Evolutionary conservation across 2,888 invertebrate species (phyloP).

Genomic region (Brenthis daphne): DNA sequence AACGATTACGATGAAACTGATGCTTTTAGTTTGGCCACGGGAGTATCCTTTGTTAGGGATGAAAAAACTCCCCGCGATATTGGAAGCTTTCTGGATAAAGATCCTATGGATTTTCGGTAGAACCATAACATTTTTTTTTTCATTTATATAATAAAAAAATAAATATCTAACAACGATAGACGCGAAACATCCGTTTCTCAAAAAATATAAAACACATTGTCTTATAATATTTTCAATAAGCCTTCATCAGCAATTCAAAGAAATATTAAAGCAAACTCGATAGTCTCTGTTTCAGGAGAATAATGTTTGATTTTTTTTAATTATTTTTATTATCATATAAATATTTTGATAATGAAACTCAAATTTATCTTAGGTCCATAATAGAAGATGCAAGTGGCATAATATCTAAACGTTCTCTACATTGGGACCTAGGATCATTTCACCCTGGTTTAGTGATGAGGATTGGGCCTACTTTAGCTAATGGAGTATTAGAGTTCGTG

Average conservation of each 20-base stretch:
- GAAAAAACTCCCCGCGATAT: conserved; percentile 85
- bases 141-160: neutral
- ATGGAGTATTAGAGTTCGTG: conserved; percentile 88
- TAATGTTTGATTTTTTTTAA: neutral
- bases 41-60: conserved; percentile 84
- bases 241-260: no score
- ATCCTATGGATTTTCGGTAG: conserved; percentile 88
- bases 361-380: conserved; percentile 69
- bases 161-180: no score
- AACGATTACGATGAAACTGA: conserved; percentile 85
- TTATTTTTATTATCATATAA: neutral
- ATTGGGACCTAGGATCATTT: conserved; percentile 87
- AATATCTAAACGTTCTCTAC: conserved; percentile 87
- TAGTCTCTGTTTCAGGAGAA: no score
- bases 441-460: conserved; percentile 90
- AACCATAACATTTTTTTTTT: conserved; percentile 28
- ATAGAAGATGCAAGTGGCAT: conserved; percentile 86
- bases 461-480: conserved; percentile 87
- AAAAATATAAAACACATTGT: no score
- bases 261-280: no score
- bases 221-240: no score
- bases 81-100: conserved; percentile 86
- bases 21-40: conserved; percentile 85
- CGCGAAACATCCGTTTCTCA: no score
- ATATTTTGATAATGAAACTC: neutral